Base-by-base conservation (phyloP, 2,113 vertebrate species). In the Eonycteris spelaea region DNA sequence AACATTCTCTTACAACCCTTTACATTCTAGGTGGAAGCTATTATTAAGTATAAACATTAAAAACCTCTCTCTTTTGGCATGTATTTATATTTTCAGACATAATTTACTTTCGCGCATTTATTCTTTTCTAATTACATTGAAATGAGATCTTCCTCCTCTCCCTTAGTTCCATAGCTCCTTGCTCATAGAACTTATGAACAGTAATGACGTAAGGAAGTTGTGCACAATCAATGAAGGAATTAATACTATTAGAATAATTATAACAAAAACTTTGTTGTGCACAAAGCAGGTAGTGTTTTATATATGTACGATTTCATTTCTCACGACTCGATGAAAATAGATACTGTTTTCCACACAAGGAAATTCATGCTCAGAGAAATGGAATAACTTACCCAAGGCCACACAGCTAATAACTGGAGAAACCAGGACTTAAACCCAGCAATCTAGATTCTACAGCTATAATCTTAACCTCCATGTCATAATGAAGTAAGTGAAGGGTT, bases 121-220 rank as follows among this genome's bases (percentile, higher is more conserved):
- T 67, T 91, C 35, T 94, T 97, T 77, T 61, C 73, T 73, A 53
- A 85, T 40, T 35, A 91, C 82, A 59, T 10, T 48, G n/a, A 91
- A 94, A 77, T 86, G 73, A 71, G 67, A 68, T 65, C 40, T 61
- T 45, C 19, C 22, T 61, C 10, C 77, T 59, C 40, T 38, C 35
- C 35, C 7, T 84, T 38, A 80, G 33, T 33, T 75, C 7, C 11
- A 33, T 11, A 70, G 22, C 40, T 92, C n/a, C 30, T 75, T 68
- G 59, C 8, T 55, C 6, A n/a, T 6, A 24, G 28, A 80, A 14
- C 26, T 59, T n/a, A 61, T 45, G 19, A 61, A 40, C 3, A 85
- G 63, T 26, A 77, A 74, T 14, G 18, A 85, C 61, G 19, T 33
- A 22, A 68, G 10, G 67, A 65, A 71, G 38, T 45, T 51, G 13